A percentile compares a stretch with the other conserved stretches of the same genome.
These are phyloP conservation scores for Monodelphis domestica DNA, from an alignment of 2,797 vertebrate genomes.

Conservation along the genomic window DNA sequence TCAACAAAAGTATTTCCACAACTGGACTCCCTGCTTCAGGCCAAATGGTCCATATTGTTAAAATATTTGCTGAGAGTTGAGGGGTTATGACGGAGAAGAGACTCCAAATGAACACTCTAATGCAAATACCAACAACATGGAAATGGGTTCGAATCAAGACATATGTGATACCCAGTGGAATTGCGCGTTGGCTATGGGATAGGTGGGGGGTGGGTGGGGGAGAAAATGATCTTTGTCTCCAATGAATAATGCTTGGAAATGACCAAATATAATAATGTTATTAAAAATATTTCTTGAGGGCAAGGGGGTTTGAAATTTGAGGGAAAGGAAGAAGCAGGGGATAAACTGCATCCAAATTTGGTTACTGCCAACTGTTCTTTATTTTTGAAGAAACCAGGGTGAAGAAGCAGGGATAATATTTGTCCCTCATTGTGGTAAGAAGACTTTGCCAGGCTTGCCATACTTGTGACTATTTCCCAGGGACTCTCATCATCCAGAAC, in stretches of 20 bases:
- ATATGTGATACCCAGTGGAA: too few species aligned
- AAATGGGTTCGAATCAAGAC: too few species aligned
- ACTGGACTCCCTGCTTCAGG: background rate
- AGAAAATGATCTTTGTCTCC: too few species aligned
- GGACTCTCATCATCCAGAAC: background rate
- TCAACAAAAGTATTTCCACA: background rate
- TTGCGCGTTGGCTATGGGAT: too few species aligned
- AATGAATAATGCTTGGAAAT: too few species aligned
- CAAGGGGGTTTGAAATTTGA: background rate
- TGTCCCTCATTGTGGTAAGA: background rate
- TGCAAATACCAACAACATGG: too few species aligned
- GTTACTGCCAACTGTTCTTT: background rate
- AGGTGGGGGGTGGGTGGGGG: too few species aligned
- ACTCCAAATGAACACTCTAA: too few species aligned
- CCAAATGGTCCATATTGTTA: background rate
- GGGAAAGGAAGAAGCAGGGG: background rate
- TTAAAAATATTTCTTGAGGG: too few species aligned
- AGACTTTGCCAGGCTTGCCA: background rate
- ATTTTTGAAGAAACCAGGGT: background rate
- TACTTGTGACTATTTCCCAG: background rate
- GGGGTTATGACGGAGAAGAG: too few species aligned
- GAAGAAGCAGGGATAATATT: background rate
- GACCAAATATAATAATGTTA: too few species aligned
- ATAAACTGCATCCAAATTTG: background rate
- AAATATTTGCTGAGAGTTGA: too few species aligned